Conservation (phyloP, 2,113 vertebrate genomes). For the Calonectris borealis region DNA sequence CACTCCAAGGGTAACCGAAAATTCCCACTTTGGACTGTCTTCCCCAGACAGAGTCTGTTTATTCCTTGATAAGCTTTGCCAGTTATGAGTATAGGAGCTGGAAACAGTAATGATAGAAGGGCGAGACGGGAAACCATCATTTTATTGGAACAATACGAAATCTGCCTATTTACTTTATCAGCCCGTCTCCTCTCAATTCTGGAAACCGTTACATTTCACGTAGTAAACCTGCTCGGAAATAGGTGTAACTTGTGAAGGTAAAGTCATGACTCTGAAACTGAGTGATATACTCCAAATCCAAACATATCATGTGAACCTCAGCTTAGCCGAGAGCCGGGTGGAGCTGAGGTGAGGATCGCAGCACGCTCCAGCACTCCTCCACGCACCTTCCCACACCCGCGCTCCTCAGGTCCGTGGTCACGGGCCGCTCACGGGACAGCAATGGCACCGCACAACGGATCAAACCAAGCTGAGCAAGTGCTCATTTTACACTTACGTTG, state of each 20-base stretch:
- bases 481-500: not conserved
- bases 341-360: not conserved
- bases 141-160: not conserved
- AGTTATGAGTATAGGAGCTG: not conserved
- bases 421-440: accelerated
- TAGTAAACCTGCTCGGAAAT: not conserved
- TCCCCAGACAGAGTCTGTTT: not conserved
- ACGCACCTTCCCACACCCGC: accelerated
- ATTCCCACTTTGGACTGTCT: not conserved
- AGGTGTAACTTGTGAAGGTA: not conserved
- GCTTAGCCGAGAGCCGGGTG: not conserved
- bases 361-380: accelerated
- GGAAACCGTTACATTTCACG: not conserved
- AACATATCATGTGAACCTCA: accelerated
- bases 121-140: not conserved
- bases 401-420: accelerated
- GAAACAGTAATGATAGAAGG: not conserved
- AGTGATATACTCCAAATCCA: not conserved
- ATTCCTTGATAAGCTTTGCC: not conserved
- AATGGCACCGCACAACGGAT: accelerated
- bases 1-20: not conserved
- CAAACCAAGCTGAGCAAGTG: not conserved
- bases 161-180: not conserved
- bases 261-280: not conserved
- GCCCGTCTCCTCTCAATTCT: not conserved